These are phyloP conservation scores for Cassiopea andromeda DNA, from an alignment of 30 jellyfish, hydroid and myxozoan species.

Conservation along the genomic window DNA sequence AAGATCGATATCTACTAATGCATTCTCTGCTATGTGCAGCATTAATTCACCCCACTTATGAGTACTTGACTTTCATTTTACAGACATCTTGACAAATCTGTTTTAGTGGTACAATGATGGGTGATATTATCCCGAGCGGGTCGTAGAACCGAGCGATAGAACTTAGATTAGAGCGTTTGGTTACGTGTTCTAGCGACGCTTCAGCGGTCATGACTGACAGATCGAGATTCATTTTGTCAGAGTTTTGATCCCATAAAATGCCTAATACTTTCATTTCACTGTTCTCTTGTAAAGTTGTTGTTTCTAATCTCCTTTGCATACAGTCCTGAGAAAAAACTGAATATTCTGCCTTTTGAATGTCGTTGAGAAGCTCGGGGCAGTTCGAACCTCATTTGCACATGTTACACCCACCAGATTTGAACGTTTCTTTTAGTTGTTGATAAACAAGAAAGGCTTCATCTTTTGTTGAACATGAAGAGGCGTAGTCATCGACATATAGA, in stretches of 20 bases:
- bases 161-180: conserved; percentile 6
- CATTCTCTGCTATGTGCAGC: neutral
- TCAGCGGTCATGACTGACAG: neutral
- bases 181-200: neutral
- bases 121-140: conserved; percentile 37
- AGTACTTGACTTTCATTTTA: neutral
- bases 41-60: conserved; percentile 18
- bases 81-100: conserved; percentile 30
- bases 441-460: conserved; percentile 8
- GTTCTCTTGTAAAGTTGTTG: neutral
- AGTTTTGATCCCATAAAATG: conserved; percentile 12
- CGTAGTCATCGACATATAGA: conserved; percentile 26
- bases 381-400: conserved; percentile 57
- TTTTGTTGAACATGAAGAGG: neutral
- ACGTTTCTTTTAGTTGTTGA: conserved; percentile 11
- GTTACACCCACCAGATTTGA: conserved; percentile 32
- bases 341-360: conserved; percentile 4
- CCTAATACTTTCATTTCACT: conserved; percentile 38
- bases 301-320: neutral
- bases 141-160: conserved; percentile 26
- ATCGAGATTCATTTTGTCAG: conserved; percentile 7
- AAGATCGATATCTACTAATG: neutral
- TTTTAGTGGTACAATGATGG: conserved; percentile 23
- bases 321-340: neutral
- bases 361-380: neutral